Conservation (phyloP, 2,797 vertebrate genomes). For the Bovichtus variegatus region DNA sequence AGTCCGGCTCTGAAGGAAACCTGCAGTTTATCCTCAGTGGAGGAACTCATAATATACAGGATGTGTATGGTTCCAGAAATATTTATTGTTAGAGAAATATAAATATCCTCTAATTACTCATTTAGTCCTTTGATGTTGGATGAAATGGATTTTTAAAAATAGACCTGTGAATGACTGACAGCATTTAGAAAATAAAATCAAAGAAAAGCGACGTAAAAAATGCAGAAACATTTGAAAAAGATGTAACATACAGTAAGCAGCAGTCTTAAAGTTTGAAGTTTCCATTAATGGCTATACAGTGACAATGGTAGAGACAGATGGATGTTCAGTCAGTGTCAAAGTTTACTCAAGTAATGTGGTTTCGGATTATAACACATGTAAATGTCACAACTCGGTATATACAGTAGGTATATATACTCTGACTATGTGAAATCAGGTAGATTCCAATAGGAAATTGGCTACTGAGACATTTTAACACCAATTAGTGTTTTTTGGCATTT, state of each 20-base stretch:
- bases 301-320: background rate
- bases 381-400: background rate
- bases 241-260: background rate
- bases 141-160: constrained; percentile 46
- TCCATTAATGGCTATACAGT: background rate
- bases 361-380: background rate
- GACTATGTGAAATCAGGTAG: background rate
- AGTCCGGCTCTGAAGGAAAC: constrained; percentile 41
- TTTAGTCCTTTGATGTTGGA: constrained; percentile 35
- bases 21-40: constrained; percentile 39
- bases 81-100: constrained; percentile 16
- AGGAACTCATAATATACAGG: constrained; percentile 21
- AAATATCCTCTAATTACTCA: constrained; percentile 26
- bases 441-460: background rate
- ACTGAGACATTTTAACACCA: background rate
- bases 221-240: background rate
- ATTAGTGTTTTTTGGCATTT: background rate
- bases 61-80: constrained; percentile 7
- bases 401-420: background rate
- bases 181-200: constrained; percentile 27
- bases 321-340: background rate
- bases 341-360: background rate
- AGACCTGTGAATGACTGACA: constrained; percentile 24
- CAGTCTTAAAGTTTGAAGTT: background rate
- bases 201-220: constrained; percentile 13